Base-by-base conservation (phyloP, 2,797 vertebrate species). In the Anomalospiza imberbis region DNA sequence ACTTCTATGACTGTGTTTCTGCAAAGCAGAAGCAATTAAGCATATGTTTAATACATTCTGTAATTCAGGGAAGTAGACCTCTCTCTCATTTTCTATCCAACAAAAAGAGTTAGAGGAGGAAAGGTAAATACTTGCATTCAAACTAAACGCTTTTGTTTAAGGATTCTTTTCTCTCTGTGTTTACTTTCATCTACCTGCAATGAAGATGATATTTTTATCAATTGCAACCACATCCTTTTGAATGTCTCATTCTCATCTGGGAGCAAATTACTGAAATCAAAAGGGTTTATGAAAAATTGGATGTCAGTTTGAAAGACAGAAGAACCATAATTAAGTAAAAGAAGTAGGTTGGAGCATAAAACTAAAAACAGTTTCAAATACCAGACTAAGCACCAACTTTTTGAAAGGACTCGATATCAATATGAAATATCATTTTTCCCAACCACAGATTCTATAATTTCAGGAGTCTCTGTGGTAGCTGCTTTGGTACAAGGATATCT, bases 261-360 rank as follows among this genome's bases (percentile, higher is more conserved):
- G 38, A 93, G 53, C 17, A 94, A 84, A 88, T 84, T 92, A 89
- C 62, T 91, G 55, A 93, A 94, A 91, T 83, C 58, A 95, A 87
- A 89, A 88, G 26, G 29, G 28, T 75, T 74, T 67, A 81, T 31
- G 51, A 50, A 85, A 88, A 92, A 85, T 17, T 25, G 17, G 45
- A 66, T 65, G 44, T 75, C 76, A 84, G 28, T 62, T 85, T 79
- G 50, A 91, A 93, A 68, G 73, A 72, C 15, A 91, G 50, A 58
- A 81, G 71, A 85, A 76, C 5, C 25, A 34, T 15, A 29, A 51
- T 66, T 74, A 85, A 58, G 29, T 58, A 80, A 48, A 91, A 94
- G 42, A 63, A 83, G 40, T 32, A 68, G 32, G 45, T 0, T 90
- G 63, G 36, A 88, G 40, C 3, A 60, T n/a, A 88, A 85, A 92